Conservation (phyloP, 2,113 vertebrate genomes). For the Dipodomys spectabilis region DNA sequence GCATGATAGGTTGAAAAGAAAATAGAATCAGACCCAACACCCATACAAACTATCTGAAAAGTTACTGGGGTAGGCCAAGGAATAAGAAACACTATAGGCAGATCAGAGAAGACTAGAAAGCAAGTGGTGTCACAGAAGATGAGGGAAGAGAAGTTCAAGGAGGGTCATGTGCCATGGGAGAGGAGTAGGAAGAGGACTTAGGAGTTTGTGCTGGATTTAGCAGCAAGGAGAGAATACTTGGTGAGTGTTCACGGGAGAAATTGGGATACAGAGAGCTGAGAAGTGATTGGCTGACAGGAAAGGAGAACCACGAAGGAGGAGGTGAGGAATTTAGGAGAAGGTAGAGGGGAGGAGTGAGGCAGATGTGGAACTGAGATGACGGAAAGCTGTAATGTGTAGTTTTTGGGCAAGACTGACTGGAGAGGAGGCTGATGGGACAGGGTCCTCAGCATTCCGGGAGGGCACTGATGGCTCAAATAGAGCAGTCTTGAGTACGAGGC, state of each 20-base stretch:
- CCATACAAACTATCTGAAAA: neutral
- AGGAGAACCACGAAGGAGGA: neutral
- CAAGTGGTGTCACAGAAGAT: neutral
- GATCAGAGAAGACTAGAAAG: too few relatives aligned
- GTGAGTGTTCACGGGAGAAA: neutral
- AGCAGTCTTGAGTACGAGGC: neutral
- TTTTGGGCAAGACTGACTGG: neutral
- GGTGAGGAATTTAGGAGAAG: neutral
- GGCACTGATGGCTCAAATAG: neutral
- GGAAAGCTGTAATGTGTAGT: neutral
- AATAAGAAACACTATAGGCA: constrained; percentile 12
- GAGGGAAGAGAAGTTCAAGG: neutral
- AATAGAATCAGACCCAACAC: neutral
- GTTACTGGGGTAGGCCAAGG: neutral
- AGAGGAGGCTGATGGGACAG: neutral
- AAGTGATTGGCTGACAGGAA: neutral
- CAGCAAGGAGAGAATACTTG: neutral
- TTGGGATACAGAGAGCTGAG: neutral
- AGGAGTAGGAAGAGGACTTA: neutral
- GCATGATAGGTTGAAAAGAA: constrained; percentile 36
- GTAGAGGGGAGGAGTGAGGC: neutral
- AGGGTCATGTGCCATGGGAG: neutral
- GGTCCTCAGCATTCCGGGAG: neutral
- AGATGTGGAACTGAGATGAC: neutral
- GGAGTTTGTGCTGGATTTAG: neutral